Percentiles rank a stretch among this genome's conserved stretches.
Evolutionary conservation across 2,888 invertebrate genomes (phyloP).

Genomic region (Lottia gigantea): DNA sequence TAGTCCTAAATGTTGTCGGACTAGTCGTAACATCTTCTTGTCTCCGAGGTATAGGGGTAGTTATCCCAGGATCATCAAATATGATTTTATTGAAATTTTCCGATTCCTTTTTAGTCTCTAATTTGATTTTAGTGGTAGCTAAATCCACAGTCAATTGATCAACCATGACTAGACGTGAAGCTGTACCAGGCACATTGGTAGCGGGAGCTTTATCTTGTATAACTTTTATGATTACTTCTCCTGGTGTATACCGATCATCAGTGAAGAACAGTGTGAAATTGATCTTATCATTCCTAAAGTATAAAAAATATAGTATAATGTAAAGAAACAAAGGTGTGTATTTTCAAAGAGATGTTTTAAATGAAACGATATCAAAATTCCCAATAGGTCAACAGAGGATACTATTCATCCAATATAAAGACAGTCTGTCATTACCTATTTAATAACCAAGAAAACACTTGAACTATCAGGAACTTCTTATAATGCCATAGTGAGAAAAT

Average conservation of each 20-base stretch:
- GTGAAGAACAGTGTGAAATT: constrained; percentile 51
- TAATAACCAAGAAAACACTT: too few species aligned
- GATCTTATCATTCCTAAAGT: constrained; percentile 42
- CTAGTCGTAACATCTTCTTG: constrained; percentile 16
- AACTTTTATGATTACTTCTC: constrained; percentile 42
- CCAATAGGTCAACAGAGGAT: too few species aligned
- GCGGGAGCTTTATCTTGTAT: constrained; percentile 43
- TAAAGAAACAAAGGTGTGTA: not conserved
- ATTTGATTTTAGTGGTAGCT: constrained; percentile 38
- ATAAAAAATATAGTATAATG: constrained; percentile 4
- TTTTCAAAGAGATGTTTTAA: too few species aligned
- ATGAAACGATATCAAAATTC: too few species aligned
- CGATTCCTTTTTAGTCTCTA: constrained; percentile 41
- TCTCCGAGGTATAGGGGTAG: not conserved
- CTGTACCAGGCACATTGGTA: constrained; percentile 14
- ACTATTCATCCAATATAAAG: too few species aligned
- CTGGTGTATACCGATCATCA: constrained; percentile 31
- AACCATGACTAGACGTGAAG: constrained; percentile 32
- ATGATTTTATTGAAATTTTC: constrained; percentile 43
- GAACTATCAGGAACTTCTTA: too few species aligned
- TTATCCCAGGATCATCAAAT: constrained; percentile 4
- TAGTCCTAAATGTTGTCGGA: constrained; percentile 11
- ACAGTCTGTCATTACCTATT: too few species aligned
- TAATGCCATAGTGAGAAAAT: too few species aligned
- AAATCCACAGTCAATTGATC: constrained; percentile 46